Conservation (phyloP, 2,797 vertebrate genomes). For the Monodelphis domestica region DNA sequence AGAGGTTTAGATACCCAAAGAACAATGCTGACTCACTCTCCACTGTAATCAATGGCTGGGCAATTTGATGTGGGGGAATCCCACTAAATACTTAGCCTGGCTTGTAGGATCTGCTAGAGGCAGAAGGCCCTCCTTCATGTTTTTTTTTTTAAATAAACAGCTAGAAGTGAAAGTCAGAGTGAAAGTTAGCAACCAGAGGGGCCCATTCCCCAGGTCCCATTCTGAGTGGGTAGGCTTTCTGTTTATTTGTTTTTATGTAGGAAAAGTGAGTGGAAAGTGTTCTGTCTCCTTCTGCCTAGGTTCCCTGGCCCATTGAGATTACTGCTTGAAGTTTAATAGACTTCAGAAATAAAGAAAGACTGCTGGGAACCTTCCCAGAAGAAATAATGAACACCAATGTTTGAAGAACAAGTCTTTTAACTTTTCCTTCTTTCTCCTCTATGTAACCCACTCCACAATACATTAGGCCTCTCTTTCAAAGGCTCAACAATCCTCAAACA, state of each 20-base stretch:
- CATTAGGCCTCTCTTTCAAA: not conserved
- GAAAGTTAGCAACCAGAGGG: not conserved
- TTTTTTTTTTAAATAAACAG: slow-evolving; percentile 27
- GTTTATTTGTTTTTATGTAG: slow-evolving; percentile 46
- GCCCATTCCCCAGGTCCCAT: not conserved
- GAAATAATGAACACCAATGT: not conserved
- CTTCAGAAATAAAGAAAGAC: slow-evolving; percentile 22
- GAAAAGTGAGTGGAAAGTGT: not conserved
- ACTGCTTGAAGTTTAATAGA: slow-evolving; percentile 1
- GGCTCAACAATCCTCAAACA: not conserved
- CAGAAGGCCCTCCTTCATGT: not conserved
- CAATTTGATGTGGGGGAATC: slow-evolving; percentile 8
- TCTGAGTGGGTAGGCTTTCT: slow-evolving; percentile 7
- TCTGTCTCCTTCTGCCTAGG: not conserved
- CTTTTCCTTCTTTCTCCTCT: not conserved
- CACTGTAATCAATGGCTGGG: not conserved
- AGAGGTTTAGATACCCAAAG: not conserved
- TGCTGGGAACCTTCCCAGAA: not conserved
- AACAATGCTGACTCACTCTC: not conserved
- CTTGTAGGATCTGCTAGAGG: slow-evolving; percentile 12
- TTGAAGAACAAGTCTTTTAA: not conserved
- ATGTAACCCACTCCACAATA: not conserved
- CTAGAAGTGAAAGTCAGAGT: slow-evolving; percentile 10
- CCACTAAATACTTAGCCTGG: not conserved
- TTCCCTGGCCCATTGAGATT: not conserved